A percentile compares a stretch with the other conserved stretches of the same genome.
These are phyloP conservation scores for Anthophora plumipes DNA, from an alignment of 2,888 invertebrate species.

Conservation along the genomic window DNA sequence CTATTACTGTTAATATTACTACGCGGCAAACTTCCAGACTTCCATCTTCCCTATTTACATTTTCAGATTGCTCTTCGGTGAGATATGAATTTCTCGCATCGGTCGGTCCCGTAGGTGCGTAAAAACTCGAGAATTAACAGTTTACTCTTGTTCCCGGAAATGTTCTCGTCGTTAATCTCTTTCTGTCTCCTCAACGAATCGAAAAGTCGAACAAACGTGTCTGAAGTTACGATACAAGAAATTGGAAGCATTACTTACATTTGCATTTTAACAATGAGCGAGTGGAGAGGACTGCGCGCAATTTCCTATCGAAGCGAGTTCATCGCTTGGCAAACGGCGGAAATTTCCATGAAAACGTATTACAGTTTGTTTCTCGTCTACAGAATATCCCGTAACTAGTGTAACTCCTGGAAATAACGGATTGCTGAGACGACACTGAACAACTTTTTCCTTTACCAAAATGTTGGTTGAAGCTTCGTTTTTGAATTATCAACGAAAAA, in stretches of 20 bases:
- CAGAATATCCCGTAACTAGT: too few species aligned
- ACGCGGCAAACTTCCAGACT: not conserved
- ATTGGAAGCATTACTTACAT: not conserved
- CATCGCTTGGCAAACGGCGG: not conserved
- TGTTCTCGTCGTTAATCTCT: not conserved
- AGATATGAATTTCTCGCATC: constrained; percentile 4
- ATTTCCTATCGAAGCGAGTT: constrained; percentile 4
- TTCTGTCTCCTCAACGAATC: not conserved
- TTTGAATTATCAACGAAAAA: too few species aligned
- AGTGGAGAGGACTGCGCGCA: not conserved
- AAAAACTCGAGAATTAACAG: not conserved
- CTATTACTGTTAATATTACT: constrained; percentile 8
- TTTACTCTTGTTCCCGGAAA: constrained; percentile 1
- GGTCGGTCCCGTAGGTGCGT: not conserved
- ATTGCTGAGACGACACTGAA: too few species aligned
- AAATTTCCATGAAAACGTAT: not conserved
- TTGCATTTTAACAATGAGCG: not conserved
- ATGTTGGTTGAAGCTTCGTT: too few species aligned
- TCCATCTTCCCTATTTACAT: constrained; percentile 4
- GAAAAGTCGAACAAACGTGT: not conserved
- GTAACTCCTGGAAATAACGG: too few species aligned
- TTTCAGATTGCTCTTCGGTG: constrained; percentile 6
- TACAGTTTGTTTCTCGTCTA: not conserved
- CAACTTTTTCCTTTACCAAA: too few species aligned
- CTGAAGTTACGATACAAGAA: not conserved